A percentile compares a stretch with the other conserved stretches of the same genome.
Conservation (phyloP, 2,797 vertebrate genomes). For the Bradypus variegatus region DNA sequence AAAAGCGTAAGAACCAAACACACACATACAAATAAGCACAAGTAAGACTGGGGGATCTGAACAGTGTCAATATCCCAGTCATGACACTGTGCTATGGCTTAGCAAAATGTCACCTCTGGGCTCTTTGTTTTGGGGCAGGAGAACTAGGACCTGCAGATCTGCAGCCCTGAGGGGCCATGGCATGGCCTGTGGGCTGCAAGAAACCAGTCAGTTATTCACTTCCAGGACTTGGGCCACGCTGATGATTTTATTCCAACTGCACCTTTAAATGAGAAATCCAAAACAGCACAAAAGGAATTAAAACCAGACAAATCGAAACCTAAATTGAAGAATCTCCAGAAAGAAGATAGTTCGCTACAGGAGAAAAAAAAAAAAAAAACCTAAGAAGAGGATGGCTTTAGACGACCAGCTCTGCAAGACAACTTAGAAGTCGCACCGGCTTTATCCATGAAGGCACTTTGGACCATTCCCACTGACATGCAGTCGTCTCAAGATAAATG, state of each 20-base stretch:
- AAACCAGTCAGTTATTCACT: no score
- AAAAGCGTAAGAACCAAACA: neutral
- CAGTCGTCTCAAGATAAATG: constrained; percentile 66
- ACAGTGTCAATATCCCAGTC: no score
- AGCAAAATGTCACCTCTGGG: no score
- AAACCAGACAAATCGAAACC: constrained; percentile 71
- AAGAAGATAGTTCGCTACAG: constrained; percentile 66
- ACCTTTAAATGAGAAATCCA: constrained; percentile 82
- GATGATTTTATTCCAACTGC: constrained; percentile 84
- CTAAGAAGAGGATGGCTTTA: constrained; percentile 78
- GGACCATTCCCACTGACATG: constrained; percentile 47
- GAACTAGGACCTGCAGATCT: no score
- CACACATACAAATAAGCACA: no score
- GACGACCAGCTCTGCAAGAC: constrained; percentile 81
- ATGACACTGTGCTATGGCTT: no score
- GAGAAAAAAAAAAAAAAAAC: constrained; percentile 24
- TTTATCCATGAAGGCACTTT: constrained; percentile 78
- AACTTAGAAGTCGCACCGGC: constrained; percentile 86
- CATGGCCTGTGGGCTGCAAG: no score
- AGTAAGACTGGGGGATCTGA: no score
- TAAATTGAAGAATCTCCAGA: constrained; percentile 65
- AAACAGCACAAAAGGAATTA: constrained; percentile 67
- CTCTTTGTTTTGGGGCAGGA: no score
- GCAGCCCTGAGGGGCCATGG: no score
- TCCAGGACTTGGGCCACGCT: no score